Evolutionary conservation across 64 coral and sea anemone species (phyloP).

Genomic region (Pocillopora damicornis): DNA sequence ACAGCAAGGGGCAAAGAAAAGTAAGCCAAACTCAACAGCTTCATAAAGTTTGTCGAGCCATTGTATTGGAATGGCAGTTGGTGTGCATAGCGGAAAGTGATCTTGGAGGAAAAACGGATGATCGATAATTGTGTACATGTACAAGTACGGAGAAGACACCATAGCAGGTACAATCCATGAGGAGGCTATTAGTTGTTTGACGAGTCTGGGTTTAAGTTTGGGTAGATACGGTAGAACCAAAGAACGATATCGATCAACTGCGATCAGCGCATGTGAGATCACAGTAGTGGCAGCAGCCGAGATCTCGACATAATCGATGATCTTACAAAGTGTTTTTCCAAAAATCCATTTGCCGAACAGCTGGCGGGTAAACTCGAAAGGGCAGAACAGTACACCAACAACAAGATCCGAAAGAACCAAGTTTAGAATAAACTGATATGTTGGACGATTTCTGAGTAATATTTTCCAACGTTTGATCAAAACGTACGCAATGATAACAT

Average conservation of each 20-base stretch:
- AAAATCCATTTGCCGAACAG: conserved; percentile 20
- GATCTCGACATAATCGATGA: conserved; percentile 39
- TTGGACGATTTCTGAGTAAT: conserved; percentile 13
- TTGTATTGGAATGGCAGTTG: conserved; percentile 36
- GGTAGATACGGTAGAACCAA: conserved; percentile 29
- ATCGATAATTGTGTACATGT: conserved; percentile 14
- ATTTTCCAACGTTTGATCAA: conserved; percentile 18
- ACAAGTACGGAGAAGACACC: conserved; percentile 26
- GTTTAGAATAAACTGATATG: conserved; percentile 62
- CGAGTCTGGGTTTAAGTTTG: conserved; percentile 20
- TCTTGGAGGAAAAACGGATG: not conserved
- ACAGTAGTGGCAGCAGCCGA: conserved; percentile 41
- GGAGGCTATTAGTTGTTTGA: conserved; percentile 41
- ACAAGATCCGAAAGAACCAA: conserved; percentile 52
- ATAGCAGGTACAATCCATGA: conserved; percentile 42
- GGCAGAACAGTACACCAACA: conserved; percentile 27
- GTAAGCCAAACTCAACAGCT: conserved; percentile 31
- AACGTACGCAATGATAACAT: not conserved
- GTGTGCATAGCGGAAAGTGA: not conserved
- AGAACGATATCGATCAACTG: conserved; percentile 42
- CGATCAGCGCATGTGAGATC: conserved; percentile 37
- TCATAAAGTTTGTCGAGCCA: conserved; percentile 64
- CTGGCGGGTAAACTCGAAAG: conserved; percentile 35
- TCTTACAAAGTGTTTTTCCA: conserved; percentile 46
- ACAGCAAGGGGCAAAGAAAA: conserved; percentile 34